These are phyloP conservation scores for Pantherophis guttatus DNA, from an alignment of 2,113 vertebrate genomes.

Conservation along the genomic window DNA sequence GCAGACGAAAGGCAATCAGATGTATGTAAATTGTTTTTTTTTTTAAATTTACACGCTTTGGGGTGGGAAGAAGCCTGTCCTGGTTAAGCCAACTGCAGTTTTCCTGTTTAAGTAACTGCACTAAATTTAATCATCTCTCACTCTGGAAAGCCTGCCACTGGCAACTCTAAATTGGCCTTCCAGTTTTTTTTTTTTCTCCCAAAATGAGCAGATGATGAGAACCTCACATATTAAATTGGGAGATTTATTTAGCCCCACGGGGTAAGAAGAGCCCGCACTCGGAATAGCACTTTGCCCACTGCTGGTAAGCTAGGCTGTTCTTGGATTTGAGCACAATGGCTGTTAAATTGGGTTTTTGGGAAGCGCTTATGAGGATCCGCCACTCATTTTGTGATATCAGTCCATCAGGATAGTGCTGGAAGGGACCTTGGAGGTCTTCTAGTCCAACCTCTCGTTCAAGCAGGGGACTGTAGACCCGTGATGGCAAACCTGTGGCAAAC, in stretches of 20 bases:
- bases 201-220: not conserved
- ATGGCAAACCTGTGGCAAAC: no score
- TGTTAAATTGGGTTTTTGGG: not conserved
- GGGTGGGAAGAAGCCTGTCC: no score
- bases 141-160: not conserved
- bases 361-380: not conserved
- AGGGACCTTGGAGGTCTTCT: no score
- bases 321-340: not conserved
- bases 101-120: not conserved
- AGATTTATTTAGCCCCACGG: not conserved
- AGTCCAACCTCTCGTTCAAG: no score
- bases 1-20: no score
- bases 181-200: no score
- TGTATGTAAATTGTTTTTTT: no score
- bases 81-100: not conserved
- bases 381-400: not conserved
- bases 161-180: not conserved
- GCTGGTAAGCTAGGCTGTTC: not conserved
- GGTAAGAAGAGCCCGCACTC: not conserved
- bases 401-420: not conserved
- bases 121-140: not conserved
- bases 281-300: not conserved
- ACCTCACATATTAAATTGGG: not conserved
- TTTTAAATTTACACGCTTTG: no score
- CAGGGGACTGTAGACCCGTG: no score